Evolutionary conservation across 1,140 invertebrate genomes (phyloP).

Genomic region (Caerostris extrusa): DNA sequence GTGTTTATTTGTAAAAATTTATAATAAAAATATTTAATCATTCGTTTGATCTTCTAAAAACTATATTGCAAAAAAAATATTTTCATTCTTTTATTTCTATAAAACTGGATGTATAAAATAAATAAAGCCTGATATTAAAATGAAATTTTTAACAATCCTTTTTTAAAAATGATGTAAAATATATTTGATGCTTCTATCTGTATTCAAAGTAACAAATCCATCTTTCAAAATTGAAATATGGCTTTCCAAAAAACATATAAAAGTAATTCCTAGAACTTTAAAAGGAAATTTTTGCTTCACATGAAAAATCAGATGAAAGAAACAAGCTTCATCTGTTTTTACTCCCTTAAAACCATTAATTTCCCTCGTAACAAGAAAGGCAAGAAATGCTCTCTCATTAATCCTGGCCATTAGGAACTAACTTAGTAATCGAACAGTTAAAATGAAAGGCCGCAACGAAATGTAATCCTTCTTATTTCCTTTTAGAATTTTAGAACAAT

Average conservation of each 20-base stretch:
- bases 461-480: slow-evolving; percentile 41
- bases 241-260: neutral
- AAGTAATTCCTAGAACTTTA: neutral
- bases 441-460: slow-evolving; percentile 11
- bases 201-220: neutral
- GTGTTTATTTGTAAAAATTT: too few relatives aligned
- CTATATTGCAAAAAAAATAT: too few relatives aligned
- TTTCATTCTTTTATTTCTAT: too few relatives aligned
- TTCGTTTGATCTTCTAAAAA: too few relatives aligned
- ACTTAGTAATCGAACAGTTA: slow-evolving; percentile 37
- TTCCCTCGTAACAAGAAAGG: slow-evolving; percentile 17
- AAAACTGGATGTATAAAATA: too few relatives aligned
- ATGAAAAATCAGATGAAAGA: slow-evolving; percentile 16
- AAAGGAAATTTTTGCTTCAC: neutral
- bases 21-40: too few relatives aligned
- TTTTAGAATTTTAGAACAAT: slow-evolving; percentile 23
- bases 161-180: too few relatives aligned
- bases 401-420: slow-evolving; percentile 41
- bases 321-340: neutral
- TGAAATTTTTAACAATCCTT: too few relatives aligned
- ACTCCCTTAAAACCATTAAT: slow-evolving; percentile 9
- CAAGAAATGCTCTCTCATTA: slow-evolving; percentile 27
- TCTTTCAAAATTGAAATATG: neutral
- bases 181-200: too few relatives aligned
- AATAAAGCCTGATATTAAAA: too few relatives aligned